Conservation (phyloP, 2,888 invertebrate species). For the Formica aserva region DNA sequence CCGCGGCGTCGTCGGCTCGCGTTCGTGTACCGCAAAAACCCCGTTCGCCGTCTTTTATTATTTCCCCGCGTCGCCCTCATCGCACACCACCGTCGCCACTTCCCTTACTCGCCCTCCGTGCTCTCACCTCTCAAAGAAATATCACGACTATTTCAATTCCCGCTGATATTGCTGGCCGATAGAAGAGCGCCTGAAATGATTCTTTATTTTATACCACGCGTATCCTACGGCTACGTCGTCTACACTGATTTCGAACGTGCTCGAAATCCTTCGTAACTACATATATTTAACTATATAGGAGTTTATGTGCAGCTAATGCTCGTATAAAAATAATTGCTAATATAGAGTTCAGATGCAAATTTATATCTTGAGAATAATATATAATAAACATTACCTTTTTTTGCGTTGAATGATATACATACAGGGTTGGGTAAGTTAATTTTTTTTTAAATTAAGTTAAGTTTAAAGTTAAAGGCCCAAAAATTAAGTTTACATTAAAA, state of each 20-base stretch:
- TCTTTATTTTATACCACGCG: slow-evolving; percentile 77
- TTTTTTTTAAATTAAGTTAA: no score
- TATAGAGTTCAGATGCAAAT: background rate
- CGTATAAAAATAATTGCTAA: background rate
- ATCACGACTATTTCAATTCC: slow-evolving; percentile 84
- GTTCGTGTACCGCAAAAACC: slow-evolving; percentile 65
- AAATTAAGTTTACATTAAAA: no score
- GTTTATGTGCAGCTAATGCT: background rate
- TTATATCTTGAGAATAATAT: background rate
- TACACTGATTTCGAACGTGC: slow-evolving; percentile 29
- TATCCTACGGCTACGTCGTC: slow-evolving; percentile 43
- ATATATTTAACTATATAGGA: background rate
- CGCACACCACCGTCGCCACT: slow-evolving; percentile 29
- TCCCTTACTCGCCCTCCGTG: slow-evolving; percentile 37
- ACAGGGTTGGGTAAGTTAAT: background rate
- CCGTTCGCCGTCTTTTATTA: slow-evolving; percentile 74
- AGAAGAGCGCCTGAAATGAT: slow-evolving; percentile 75
- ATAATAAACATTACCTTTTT: background rate
- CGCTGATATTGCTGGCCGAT: slow-evolving; percentile 82
- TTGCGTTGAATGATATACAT: background rate
- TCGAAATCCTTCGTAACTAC: slow-evolving; percentile 23
- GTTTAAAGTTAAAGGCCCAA: no score
- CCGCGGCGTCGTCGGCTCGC: slow-evolving; percentile 59
- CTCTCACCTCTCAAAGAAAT: slow-evolving; percentile 78
- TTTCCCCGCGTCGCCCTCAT: slow-evolving; percentile 64